Percentiles rank a stretch among this genome's conserved stretches.
Conservation (phyloP, 2,888 invertebrate genomes). For the Leptinotarsa juncta region DNA sequence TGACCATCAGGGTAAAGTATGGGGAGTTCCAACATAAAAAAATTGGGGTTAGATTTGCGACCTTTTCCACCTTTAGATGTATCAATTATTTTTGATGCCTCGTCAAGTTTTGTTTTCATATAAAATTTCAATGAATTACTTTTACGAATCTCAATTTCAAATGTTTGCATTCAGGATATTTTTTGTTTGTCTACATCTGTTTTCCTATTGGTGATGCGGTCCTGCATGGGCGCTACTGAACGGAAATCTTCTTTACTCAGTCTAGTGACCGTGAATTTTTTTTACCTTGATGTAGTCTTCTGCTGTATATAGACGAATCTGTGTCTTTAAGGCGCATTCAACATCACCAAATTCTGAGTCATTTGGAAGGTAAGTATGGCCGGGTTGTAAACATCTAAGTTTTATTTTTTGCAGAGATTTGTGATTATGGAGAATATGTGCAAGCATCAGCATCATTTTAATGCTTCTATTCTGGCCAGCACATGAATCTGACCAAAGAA, state of each 20-base stretch:
- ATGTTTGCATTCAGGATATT: slow-evolving; percentile 39
- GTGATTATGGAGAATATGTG: slow-evolving; percentile 41
- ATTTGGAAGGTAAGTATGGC: slow-evolving; percentile 49
- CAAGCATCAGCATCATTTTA: slow-evolving; percentile 44
- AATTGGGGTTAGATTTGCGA: neutral
- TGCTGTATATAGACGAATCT: slow-evolving; percentile 42
- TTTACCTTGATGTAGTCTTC: slow-evolving; percentile 42
- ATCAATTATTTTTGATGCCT: neutral
- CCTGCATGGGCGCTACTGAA: slow-evolving; percentile 33
- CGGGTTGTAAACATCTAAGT: slow-evolving; percentile 46
- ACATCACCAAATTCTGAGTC: slow-evolving; percentile 49
- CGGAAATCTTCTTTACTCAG: slow-evolving; percentile 39
- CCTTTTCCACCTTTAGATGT: slow-evolving; percentile 10
- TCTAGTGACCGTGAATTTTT: slow-evolving; percentile 41
- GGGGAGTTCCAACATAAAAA: neutral
- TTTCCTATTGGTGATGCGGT: slow-evolving; percentile 32
- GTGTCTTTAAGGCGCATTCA: slow-evolving; percentile 46
- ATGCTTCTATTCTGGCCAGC: slow-evolving; percentile 46
- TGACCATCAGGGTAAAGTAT: slow-evolving; percentile 14
- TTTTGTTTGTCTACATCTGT: slow-evolving; percentile 29
- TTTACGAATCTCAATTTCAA: slow-evolving; percentile 34
- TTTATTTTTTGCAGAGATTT: slow-evolving; percentile 36
- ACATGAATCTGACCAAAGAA: slow-evolving; percentile 34
- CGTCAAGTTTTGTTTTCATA: slow-evolving; percentile 11
- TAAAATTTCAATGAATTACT: slow-evolving; percentile 23